These are phyloP conservation scores for Protonibea diacanthus DNA, from an alignment of 2,797 vertebrate species.

Conservation along the genomic window DNA sequence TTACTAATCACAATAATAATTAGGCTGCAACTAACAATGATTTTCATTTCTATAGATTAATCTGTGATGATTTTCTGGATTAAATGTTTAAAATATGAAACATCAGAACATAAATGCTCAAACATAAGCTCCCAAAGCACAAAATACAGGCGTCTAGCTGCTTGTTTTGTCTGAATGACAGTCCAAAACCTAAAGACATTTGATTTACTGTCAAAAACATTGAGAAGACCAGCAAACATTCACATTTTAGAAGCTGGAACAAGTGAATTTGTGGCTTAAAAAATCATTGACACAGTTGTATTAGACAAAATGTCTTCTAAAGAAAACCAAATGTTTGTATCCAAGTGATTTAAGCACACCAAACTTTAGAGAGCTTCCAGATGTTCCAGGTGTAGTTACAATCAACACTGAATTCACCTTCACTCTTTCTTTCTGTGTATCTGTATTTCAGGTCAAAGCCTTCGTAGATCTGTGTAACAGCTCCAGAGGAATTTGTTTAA, in stretches of 20 bases:
- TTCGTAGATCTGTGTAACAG: constrained; percentile 91
- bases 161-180: background rate
- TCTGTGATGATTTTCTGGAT: background rate
- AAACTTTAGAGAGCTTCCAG: background rate
- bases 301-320: background rate
- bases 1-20: background rate
- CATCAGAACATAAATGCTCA: background rate
- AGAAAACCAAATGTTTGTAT: background rate
- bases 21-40: background rate
- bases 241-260: background rate
- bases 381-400: background rate
- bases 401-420: background rate
- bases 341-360: constrained; percentile 1
- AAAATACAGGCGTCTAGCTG: background rate
- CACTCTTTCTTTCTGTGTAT: constrained; percentile 10
- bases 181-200: background rate
- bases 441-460: constrained; percentile 84
- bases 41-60: constrained; percentile 1
- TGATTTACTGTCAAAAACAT: background rate
- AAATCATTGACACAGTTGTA: background rate
- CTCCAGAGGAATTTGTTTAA: constrained; percentile 89
- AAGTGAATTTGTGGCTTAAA: background rate
- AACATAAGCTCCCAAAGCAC: background rate
- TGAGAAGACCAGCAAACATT: background rate
- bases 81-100: background rate